A percentile compares a stretch with the other conserved stretches of the same genome.
These are phyloP conservation scores for Pica pica DNA, from an alignment of 2,113 vertebrate genomes.

Conservation along the genomic window DNA sequence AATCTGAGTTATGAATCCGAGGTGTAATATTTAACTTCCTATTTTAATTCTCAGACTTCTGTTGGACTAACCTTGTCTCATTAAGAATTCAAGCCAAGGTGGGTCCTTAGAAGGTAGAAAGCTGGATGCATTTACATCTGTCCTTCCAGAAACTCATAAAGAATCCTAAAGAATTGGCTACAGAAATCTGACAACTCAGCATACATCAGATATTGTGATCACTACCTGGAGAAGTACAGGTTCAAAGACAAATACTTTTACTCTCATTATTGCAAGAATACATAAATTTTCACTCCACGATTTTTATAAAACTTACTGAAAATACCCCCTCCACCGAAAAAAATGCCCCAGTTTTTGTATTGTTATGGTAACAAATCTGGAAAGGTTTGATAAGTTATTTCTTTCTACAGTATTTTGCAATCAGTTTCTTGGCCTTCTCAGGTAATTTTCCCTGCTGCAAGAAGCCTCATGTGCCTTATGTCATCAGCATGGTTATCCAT, in stretches of 20 bases:
- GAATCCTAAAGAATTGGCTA: neutral
- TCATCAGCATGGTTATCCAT: fast-evolving
- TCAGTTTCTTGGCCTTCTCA: neutral
- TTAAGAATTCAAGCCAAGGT: fast-evolving
- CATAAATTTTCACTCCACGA: fast-evolving
- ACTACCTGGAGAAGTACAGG: fast-evolving
- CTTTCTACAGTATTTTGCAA: neutral
- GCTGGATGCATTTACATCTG: fast-evolving
- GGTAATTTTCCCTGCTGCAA: neutral
- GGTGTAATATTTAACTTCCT: neutral
- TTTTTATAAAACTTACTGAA: neutral
- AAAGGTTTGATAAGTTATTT: fast-evolving
- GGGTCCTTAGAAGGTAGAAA: neutral
- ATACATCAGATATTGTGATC: neutral
- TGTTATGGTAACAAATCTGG: neutral
- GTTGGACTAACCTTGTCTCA: neutral
- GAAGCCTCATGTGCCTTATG: fast-evolving
- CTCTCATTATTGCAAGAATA: fast-evolving
- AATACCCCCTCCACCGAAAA: fast-evolving
- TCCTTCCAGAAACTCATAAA: neutral
- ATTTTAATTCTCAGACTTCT: neutral
- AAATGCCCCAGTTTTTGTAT: fast-evolving
- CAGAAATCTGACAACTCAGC: neutral
- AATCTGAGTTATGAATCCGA: neutral
- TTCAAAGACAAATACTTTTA: neutral